A percentile compares a stretch with the other conserved stretches of the same genome.
Evolutionary conservation across 2,797 vertebrate genomes (phyloP).

Genomic region (Synanceia verrucosa): DNA sequence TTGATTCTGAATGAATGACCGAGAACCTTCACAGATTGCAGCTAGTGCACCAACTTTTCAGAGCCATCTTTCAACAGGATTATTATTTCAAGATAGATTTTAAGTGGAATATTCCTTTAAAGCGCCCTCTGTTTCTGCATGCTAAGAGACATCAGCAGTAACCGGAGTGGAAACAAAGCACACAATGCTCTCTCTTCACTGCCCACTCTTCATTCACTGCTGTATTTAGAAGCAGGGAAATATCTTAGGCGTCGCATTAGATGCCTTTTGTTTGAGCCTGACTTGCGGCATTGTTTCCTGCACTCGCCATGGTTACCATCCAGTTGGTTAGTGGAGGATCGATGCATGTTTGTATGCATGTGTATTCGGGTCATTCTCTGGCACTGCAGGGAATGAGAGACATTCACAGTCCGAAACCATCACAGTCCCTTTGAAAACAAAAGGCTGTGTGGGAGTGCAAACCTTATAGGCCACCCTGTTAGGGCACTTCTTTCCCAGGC

Average conservation of each 20-base stretch:
- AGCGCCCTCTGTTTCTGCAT: constrained; percentile 65
- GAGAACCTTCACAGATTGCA: no score
- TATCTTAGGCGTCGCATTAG: constrained; percentile 12
- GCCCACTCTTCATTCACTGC: constrained; percentile 8
- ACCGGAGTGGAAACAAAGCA: constrained; percentile 73
- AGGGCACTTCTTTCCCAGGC: constrained; percentile 97
- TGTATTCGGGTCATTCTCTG: constrained; percentile 73
- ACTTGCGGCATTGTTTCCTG: constrained; percentile 77
- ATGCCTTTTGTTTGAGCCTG: constrained; percentile 47
- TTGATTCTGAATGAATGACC: no score
- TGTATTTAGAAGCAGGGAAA: constrained; percentile 22
- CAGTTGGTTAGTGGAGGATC: constrained; percentile 80
- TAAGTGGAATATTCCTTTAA: constrained; percentile 50
- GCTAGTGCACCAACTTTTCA: constrained; percentile 2
- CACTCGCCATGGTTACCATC: constrained; percentile 73
- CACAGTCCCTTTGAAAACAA: constrained; percentile 55
- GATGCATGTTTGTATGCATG: constrained; percentile 53
- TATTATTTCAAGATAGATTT: constrained; percentile 5
- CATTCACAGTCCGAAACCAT: constrained; percentile 64
- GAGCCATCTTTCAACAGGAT: neutral
- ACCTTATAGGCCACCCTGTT: constrained; percentile 99
- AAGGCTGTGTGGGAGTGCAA: constrained; percentile 82
- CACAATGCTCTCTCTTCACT: constrained; percentile 57
- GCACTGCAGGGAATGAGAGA: constrained; percentile 64
- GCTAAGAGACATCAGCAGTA: constrained; percentile 71